A percentile compares a stretch with the other conserved stretches of the same genome.
phyloP scores from a whole-genome alignment of 2,888 invertebrate species.

The Chalcis sispes region DNA sequence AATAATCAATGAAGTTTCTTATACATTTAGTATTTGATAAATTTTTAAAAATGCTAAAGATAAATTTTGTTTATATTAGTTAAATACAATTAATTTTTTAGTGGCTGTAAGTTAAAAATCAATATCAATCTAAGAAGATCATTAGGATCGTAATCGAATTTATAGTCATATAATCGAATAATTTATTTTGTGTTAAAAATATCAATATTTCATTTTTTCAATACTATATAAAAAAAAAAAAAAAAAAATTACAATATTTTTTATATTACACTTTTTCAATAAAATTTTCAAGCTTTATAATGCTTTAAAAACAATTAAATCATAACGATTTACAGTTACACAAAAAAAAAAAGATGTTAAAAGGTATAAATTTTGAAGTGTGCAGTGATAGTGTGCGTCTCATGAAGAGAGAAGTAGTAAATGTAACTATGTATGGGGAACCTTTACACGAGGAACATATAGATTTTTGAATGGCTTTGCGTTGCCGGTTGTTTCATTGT shows the following conservation, averaged over 20 bases:
- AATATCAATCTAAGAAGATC: too few relatives aligned
- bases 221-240: background rate
- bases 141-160: too few relatives aligned
- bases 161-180: background rate
- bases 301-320: conserved; percentile 6
- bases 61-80: too few relatives aligned
- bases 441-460: conserved; percentile 58
- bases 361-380: conserved; percentile 46
- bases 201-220: conserved; percentile 14
- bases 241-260: conserved; percentile 37
- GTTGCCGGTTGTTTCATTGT: conserved; percentile 63
- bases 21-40: too few relatives aligned
- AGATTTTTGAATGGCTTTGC: conserved; percentile 56
- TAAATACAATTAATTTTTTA: too few relatives aligned
- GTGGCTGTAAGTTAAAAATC: too few relatives aligned
- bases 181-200: background rate
- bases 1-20: too few relatives aligned
- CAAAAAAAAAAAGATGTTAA: conserved; percentile 30
- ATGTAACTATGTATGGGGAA: conserved; percentile 55
- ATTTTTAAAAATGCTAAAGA: too few relatives aligned
- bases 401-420: conserved; percentile 42
- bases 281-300: conserved; percentile 6
- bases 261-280: conserved; percentile 7
- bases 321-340: conserved; percentile 48
- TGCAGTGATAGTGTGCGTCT: conserved; percentile 53